Percentiles rank a stretch among this genome's conserved stretches.
Conservation (phyloP, 1,140 invertebrate genomes). For the Sinonovacula constricta region DNA sequence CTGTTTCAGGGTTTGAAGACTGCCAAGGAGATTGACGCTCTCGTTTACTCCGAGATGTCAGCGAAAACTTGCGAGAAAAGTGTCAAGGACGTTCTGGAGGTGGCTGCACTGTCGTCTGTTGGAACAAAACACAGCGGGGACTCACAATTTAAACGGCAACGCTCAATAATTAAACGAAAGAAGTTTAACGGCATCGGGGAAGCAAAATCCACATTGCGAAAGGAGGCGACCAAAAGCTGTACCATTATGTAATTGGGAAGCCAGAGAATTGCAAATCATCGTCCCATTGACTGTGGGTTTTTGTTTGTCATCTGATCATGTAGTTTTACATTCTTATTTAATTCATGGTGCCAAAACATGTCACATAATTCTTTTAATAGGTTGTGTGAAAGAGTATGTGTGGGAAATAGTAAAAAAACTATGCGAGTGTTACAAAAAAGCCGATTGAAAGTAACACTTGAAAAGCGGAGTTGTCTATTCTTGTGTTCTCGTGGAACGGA, state of each 20-base stretch:
- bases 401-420: too few species aligned
- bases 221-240: constrained; percentile 74
- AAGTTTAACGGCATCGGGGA: constrained; percentile 72
- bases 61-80: constrained; percentile 82
- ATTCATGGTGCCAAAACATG: too few species aligned
- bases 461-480: too few species aligned
- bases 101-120: constrained; percentile 83
- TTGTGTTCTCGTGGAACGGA: too few species aligned
- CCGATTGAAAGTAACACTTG: too few species aligned
- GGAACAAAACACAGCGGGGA: constrained; percentile 76
- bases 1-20: constrained; percentile 72
- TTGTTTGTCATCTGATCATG: too few species aligned
- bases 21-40: constrained; percentile 83
- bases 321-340: too few species aligned
- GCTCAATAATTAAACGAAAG: constrained; percentile 72
- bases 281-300: too few species aligned
- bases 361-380: too few species aligned
- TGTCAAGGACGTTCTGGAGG: constrained; percentile 84
- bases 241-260: constrained; percentile 74
- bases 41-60: constrained; percentile 85
- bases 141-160: constrained; percentile 66
- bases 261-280: too few species aligned
- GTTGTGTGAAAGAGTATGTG: too few species aligned
- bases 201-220: constrained; percentile 68
- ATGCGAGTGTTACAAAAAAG: too few species aligned